phyloP scores from a whole-genome alignment of 2,888 invertebrate genomes.

The Stenurella melanura region DNA sequence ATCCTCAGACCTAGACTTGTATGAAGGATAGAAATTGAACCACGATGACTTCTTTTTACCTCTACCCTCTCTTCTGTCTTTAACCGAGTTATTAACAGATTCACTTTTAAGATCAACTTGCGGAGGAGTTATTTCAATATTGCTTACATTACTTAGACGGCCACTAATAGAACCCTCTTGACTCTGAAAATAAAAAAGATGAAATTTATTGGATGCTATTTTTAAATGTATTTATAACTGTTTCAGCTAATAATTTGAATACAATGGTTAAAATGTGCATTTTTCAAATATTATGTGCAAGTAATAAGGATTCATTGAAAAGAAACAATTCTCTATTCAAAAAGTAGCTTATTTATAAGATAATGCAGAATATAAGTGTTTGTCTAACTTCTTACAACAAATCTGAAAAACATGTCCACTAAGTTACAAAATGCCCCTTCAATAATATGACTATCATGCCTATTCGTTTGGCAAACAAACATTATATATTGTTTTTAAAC shows the following conservation, averaged over 20 bases:
- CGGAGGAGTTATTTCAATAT: constrained; percentile 60
- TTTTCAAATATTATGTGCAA: too few relatives aligned
- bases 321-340: background rate
- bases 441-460: background rate
- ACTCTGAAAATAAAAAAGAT: constrained; percentile 56
- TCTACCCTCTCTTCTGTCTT: constrained; percentile 71
- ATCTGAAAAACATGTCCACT: background rate
- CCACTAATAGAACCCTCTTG: constrained; percentile 63
- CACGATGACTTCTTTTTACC: constrained; percentile 88
- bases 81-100: constrained; percentile 60
- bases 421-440: background rate
- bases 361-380: background rate
- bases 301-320: too few relatives aligned
- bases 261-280: too few relatives aligned
- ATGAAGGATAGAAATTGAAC: constrained; percentile 93
- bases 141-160: constrained; percentile 56
- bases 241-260: background rate
- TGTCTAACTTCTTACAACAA: background rate
- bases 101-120: constrained; percentile 61
- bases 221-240: background rate
- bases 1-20: constrained; percentile 94
- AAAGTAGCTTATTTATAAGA: background rate
- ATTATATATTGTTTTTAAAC: background rate
- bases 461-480: background rate
- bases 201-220: constrained; percentile 5